Percentiles rank a stretch among this genome's conserved stretches.
Evolutionary conservation across 2,888 invertebrate species (phyloP).

Genomic region (Metopia argyrocephala): DNA sequence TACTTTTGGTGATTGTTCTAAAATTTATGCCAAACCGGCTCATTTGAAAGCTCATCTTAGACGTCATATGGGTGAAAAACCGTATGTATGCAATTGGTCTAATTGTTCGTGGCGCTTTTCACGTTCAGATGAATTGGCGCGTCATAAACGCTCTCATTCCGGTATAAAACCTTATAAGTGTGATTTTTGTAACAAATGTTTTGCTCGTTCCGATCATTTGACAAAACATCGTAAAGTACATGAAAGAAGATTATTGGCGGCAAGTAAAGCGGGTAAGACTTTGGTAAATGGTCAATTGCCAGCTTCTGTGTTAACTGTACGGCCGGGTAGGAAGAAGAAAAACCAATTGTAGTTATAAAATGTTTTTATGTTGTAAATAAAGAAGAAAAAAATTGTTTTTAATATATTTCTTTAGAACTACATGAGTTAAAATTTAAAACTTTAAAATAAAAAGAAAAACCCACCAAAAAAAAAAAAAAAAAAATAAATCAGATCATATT

Average conservation of each 20-base stretch:
- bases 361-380: too few species aligned
- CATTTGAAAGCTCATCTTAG: conserved; percentile 93
- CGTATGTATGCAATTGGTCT: conserved; percentile 86
- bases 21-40: conserved; percentile 93
- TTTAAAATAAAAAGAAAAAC: too few species aligned
- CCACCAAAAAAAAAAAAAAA: too few species aligned
- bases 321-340: conserved; percentile 77
- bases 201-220: conserved; percentile 95
- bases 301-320: conserved; percentile 73
- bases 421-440: too few species aligned
- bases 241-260: conserved; percentile 81
- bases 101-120: conserved; percentile 96
- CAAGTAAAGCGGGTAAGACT: conserved; percentile 71
- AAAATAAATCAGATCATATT: too few species aligned
- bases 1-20: conserved; percentile 85
- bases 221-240: conserved; percentile 94
- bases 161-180: conserved; percentile 96
- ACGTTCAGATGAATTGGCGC: conserved; percentile 94
- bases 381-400: too few species aligned
- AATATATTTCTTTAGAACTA: too few species aligned
- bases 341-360: conserved; percentile 67
- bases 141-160: conserved; percentile 96
- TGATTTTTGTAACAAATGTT: conserved; percentile 90
- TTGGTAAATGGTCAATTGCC: conserved; percentile 70
- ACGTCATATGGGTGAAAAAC: conserved; percentile 89